Percentiles rank a stretch among this genome's conserved stretches.
Conservation (phyloP, 2,888 invertebrate genomes). For the Caenorhabditis parvicauda region DNA sequence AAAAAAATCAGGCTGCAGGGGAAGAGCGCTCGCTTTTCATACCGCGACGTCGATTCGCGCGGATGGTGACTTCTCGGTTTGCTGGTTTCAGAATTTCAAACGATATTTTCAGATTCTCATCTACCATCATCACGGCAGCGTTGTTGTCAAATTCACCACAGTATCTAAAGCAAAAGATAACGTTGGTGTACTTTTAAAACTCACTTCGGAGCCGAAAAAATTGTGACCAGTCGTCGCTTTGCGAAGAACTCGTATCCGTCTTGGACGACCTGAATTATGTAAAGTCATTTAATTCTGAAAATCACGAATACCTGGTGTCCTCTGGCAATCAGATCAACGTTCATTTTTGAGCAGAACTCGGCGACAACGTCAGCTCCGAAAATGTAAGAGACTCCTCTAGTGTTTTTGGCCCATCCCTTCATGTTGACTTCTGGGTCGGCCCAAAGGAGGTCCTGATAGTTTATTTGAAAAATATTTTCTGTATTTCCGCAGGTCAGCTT, state of each 20-base stretch:
- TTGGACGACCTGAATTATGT: conserved; percentile 25
- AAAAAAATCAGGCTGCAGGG: too few relatives aligned
- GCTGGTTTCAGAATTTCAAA: conserved; percentile 25
- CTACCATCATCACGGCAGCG: conserved; percentile 37
- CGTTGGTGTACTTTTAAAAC: background rate
- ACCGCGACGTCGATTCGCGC: too few relatives aligned
- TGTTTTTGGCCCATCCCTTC: conserved; percentile 36
- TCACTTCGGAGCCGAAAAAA: conserved; percentile 34
- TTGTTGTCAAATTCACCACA: conserved; percentile 45
- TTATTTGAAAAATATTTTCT: background rate
- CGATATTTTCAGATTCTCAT: conserved; percentile 18
- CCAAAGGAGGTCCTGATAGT: conserved; percentile 40
- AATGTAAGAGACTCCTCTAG: conserved; percentile 36
- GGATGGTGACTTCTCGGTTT: conserved; percentile 6
- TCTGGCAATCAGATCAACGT: conserved; percentile 41
- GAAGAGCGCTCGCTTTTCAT: too few relatives aligned
- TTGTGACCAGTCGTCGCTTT: conserved; percentile 23
- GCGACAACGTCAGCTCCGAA: conserved; percentile 41
- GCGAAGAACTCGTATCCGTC: conserved; percentile 39
- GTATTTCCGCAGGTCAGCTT: background rate
- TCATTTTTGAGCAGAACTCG: conserved; percentile 38
- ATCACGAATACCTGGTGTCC: conserved; percentile 17
- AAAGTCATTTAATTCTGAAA: background rate
- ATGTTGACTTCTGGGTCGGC: conserved; percentile 33
- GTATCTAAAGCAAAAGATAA: conserved; percentile 10